phyloP scores from a whole-genome alignment of 2,113 vertebrate species.

The Plectropomus leopardus region DNA sequence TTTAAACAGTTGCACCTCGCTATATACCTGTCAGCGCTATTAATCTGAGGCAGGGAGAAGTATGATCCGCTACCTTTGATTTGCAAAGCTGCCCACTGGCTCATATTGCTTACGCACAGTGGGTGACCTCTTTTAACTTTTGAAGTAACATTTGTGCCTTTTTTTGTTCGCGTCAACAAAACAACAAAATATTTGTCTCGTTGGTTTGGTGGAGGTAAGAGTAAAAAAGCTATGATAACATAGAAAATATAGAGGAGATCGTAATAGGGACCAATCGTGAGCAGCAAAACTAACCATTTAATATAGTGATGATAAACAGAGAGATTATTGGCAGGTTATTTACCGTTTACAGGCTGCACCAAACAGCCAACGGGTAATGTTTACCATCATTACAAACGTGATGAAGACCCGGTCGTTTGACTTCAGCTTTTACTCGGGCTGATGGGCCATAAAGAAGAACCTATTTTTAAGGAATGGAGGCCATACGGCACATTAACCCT shows the following conservation, averaged over 20 bases:
- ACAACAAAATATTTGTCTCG: no score
- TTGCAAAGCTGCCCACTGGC: slow-evolving; percentile 43
- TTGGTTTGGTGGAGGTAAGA: no score
- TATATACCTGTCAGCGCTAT: slow-evolving; percentile 80
- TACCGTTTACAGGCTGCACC: background rate
- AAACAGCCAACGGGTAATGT: background rate
- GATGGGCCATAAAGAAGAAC: background rate
- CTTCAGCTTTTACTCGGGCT: background rate
- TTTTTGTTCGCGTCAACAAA: background rate
- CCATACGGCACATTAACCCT: slow-evolving; percentile 62
- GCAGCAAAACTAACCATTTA: no score
- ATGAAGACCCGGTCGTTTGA: background rate
- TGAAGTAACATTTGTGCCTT: slow-evolving; percentile 15
- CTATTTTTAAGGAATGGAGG: slow-evolving; percentile 65
- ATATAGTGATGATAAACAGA: no score
- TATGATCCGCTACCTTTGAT: slow-evolving; percentile 61
- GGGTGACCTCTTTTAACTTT: slow-evolving; percentile 33
- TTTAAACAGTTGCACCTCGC: slow-evolving; percentile 73
- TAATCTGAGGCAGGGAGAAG: slow-evolving; percentile 71
- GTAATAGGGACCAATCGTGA: no score
- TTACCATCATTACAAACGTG: slow-evolving; percentile 7
- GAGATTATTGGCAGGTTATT: no score
- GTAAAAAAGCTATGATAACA: no score
- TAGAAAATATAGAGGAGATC: no score
- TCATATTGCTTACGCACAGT: slow-evolving; percentile 38